phyloP scores from a whole-genome alignment of 2,797 vertebrate genomes.

The Sebastes variabilis region DNA sequence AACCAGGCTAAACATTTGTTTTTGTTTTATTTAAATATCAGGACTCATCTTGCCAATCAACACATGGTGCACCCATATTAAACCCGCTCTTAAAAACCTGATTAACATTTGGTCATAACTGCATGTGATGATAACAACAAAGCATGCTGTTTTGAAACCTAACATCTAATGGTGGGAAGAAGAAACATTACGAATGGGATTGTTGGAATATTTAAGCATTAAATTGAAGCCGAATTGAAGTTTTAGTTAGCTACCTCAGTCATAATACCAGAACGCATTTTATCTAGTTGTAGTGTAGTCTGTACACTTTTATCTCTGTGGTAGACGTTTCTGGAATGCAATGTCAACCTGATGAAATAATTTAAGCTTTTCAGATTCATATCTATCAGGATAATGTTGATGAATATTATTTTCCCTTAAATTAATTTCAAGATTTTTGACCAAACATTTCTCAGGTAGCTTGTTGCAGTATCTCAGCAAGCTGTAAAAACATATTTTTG shows the following conservation, averaged over 20 bases:
- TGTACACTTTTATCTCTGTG: background rate
- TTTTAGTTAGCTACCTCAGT: background rate
- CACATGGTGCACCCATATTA: constrained; percentile 71
- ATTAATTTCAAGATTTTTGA: constrained; percentile 16
- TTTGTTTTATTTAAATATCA: constrained; percentile 43
- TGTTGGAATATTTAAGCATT: constrained; percentile 15
- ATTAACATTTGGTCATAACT: constrained; percentile 65
- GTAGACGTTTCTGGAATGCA: background rate
- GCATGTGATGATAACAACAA: constrained; percentile 63
- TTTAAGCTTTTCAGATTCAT: background rate
- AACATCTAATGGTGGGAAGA: constrained; percentile 24
- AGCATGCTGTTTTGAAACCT: constrained; percentile 65
- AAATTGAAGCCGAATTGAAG: background rate
- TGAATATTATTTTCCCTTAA: background rate
- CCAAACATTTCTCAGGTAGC: constrained; percentile 43
- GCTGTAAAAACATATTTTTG: background rate
- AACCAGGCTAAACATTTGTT: constrained; percentile 58
- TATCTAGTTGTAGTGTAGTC: background rate
- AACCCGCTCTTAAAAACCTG: constrained; percentile 50
- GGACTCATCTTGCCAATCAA: constrained; percentile 82
- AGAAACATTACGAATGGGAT: constrained; percentile 1
- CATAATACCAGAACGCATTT: background rate
- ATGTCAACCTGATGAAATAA: background rate
- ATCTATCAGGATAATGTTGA: background rate
- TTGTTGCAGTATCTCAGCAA: constrained; percentile 28